These are phyloP conservation scores for Mionectes olivaceus DNA, from an alignment of 2,797 vertebrate genomes.

Conservation along the genomic window DNA sequence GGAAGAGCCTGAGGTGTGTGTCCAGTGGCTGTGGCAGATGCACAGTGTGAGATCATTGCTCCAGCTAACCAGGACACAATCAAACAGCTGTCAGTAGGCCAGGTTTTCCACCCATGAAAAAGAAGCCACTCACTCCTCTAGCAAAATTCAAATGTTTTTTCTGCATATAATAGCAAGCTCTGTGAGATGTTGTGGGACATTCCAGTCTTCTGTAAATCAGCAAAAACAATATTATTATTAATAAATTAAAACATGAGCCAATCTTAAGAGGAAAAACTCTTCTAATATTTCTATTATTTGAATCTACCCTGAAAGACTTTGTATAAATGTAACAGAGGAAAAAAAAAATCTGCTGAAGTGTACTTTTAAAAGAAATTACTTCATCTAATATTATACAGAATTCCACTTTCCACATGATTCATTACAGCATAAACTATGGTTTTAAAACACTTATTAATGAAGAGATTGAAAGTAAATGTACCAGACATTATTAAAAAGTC, in stretches of 20 bases:
- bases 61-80: not conserved
- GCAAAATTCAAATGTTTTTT: slow-evolving; percentile 40
- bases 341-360: slow-evolving; percentile 4
- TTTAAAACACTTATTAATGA: slow-evolving; percentile 24
- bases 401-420: not conserved
- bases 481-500: not conserved
- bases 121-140: slow-evolving; percentile 13
- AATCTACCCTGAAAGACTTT: not conserved
- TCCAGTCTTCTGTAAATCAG: slow-evolving; percentile 31
- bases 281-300: slow-evolving; percentile 12
- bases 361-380: slow-evolving; percentile 4
- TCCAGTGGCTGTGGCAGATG: fast-evolving
- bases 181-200: slow-evolving; percentile 22
- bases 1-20: not conserved
- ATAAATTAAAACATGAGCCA: not conserved
- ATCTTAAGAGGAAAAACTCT: slow-evolving; percentile 5
- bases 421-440: not conserved
- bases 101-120: slow-evolving; percentile 55
- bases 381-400: slow-evolving; percentile 5
- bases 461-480: not conserved
- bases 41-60: not conserved
- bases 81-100: slow-evolving; percentile 1
- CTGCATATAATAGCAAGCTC: slow-evolving; percentile 51
- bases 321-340: not conserved
- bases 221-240: slow-evolving; percentile 35